phyloP scores from a whole-genome alignment of 2,797 vertebrate species.

The Danio jaintianensis region DNA sequence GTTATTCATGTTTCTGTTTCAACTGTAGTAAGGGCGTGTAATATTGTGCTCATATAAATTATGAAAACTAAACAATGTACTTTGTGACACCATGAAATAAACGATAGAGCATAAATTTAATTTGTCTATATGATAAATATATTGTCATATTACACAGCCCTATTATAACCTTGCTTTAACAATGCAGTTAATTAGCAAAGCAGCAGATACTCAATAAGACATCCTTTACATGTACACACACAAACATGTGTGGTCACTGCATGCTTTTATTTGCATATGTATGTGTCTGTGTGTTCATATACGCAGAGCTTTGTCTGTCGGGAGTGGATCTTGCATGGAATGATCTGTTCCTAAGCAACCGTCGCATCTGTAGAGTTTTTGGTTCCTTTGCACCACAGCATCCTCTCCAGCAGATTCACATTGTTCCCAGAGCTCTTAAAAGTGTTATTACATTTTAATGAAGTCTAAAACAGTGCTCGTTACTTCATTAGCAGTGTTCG shows the following conservation, averaged over 20 bases:
- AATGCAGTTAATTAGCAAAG: constrained; percentile 21
- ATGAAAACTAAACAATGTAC: too few species aligned
- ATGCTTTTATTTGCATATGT: constrained; percentile 19
- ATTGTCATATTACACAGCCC: background rate
- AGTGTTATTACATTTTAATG: background rate
- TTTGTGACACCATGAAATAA: too few species aligned
- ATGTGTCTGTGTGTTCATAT: constrained; percentile 7
- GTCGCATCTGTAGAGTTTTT: constrained; percentile 20
- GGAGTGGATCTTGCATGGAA: constrained; percentile 20
- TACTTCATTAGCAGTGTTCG: background rate
- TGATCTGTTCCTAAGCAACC: constrained; percentile 45
- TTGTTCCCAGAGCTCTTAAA: background rate
- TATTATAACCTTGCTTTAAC: background rate
- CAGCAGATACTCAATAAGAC: background rate
- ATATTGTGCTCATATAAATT: too few species aligned
- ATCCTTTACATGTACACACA: background rate
- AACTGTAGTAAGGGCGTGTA: too few species aligned
- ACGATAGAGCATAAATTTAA: too few species aligned
- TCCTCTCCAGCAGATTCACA: constrained; percentile 1
- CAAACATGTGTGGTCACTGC: background rate
- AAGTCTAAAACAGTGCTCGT: background rate
- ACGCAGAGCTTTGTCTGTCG: constrained; percentile 5
- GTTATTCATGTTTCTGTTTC: too few species aligned
- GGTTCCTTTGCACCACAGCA: background rate
- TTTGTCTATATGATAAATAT: too few species aligned